Base-by-base conservation (phyloP, 2,797 vertebrate genomes). In the Pseudomugil tenellus region DNA sequence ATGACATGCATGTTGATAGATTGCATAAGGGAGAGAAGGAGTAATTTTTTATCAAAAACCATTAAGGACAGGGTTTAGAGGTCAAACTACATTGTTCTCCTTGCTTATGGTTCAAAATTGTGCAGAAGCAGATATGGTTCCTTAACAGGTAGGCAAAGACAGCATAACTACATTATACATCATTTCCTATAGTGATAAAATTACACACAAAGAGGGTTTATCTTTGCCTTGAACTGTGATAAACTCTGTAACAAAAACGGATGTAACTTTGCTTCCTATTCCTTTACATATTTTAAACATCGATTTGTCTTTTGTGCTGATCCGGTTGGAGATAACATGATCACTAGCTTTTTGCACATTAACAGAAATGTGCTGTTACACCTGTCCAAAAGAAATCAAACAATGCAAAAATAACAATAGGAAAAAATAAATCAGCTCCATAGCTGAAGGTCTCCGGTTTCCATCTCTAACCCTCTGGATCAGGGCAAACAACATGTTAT, bases 321-420 rank as follows among this genome's bases (percentile, higher is more conserved):
- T 90, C 37, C 39, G 35, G 43, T 72, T 67, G 54, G 57, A 77
- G 70, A 87, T 87, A 88, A 87, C 65, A 70, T 65, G 68, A 89
- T 85, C 76, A 83, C 70, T 49, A 65, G 74, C 76, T 74, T 72
- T 59, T 63, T 66, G 64, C 77, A 71, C 63, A 71, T 72, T 54
- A 80, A 58, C 70, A 70, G 56, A 56, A 76, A 75, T 29, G 19
- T 71, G 69, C 54, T 67, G 55, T 39, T 57, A 59, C 65, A 69
- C 68, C 73, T 71, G 55, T 60, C 64, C 63, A 77, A 67, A 76
- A 63, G 62, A 6, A 58, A 79, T 52, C 17, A 54, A 52, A 60
- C 29, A 14, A 2, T 13, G 14, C 4, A 6, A 39, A 39, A 4
- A 41, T 1, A 41, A 1, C 10, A 63, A 41, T n/a, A 58, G 23